These are phyloP conservation scores for Platyscapa corneri DNA, from an alignment of 1,140 invertebrate species.

Conservation along the genomic window DNA sequence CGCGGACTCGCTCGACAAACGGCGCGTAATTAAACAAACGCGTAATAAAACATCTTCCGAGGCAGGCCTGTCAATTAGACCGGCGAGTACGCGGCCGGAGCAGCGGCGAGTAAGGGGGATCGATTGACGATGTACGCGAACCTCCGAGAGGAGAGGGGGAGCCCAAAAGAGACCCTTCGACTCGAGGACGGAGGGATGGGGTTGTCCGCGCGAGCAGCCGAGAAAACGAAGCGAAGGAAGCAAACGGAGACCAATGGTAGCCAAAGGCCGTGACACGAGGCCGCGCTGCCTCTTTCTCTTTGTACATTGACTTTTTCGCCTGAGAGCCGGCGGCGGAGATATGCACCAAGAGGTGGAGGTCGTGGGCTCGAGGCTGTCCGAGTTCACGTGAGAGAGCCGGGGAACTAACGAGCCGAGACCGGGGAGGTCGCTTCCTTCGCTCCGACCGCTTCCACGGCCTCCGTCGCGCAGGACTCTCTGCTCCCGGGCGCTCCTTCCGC, in stretches of 20 bases:
- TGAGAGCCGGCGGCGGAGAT: neutral
- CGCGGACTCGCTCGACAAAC: constrained; percentile 27
- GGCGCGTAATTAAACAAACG: constrained; percentile 53
- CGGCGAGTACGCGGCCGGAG: neutral
- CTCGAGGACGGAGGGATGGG: neutral
- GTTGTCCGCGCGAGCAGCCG: neutral
- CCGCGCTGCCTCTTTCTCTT: neutral
- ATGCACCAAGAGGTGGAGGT: neutral
- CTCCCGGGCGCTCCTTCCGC: neutral
- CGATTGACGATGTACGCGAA: constrained; percentile 26
- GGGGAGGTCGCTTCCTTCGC: neutral
- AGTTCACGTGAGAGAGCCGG: neutral
- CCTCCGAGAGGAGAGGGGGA: neutral
- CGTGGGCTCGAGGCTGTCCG: neutral
- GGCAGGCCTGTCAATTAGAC: constrained; percentile 51
- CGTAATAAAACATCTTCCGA: constrained; percentile 54
- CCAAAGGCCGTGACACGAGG: constrained; percentile 53
- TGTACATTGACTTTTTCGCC: constrained; percentile 7
- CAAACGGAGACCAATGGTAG: constrained; percentile 50
- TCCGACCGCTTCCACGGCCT: too few species aligned
- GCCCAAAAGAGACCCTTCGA: neutral
- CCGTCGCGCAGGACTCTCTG: neutral
- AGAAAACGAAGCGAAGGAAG: neutral
- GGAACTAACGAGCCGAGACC: neutral
- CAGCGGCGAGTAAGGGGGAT: neutral